These are phyloP conservation scores for Euleptes europaea DNA, from an alignment of 2,113 vertebrate genomes.

Conservation along the genomic window DNA sequence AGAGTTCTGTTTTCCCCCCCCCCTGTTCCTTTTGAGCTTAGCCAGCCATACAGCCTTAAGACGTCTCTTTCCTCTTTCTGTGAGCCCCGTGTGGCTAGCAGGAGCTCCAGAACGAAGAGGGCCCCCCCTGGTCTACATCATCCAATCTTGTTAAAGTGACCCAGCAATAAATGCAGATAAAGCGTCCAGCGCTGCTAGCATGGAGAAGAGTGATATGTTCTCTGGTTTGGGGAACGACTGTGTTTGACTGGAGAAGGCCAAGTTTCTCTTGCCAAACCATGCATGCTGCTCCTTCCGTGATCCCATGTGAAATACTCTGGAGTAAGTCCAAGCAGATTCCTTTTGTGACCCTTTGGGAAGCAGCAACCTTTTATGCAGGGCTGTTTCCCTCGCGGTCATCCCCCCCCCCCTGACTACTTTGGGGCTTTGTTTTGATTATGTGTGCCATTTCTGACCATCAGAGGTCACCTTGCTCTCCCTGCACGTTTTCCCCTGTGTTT, in stretches of 20 bases:
- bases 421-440: no score
- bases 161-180: conserved; percentile 55
- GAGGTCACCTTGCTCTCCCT: no score
- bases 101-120: conserved; percentile 6
- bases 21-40: conserved; percentile 55
- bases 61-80: conserved; percentile 19
- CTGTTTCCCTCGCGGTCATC: no score
- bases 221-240: background rate
- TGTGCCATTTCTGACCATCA: no score
- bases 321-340: background rate
- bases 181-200: conserved; percentile 24
- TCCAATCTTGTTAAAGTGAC: background rate
- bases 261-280: conserved; percentile 31
- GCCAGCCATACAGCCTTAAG: conserved; percentile 71
- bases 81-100: conserved; percentile 43
- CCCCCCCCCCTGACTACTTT: no score
- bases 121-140: background rate
- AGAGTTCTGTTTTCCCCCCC: conserved; percentile 6
- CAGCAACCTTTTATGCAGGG: no score
- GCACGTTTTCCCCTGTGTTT: no score
- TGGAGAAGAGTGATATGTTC: conserved; percentile 16
- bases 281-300: background rate
- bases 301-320: background rate
- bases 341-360: background rate
- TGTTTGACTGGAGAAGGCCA: conserved; percentile 21